Base-by-base conservation (phyloP, 2,113 vertebrate genomes). In the Bufo gargarizans region DNA sequence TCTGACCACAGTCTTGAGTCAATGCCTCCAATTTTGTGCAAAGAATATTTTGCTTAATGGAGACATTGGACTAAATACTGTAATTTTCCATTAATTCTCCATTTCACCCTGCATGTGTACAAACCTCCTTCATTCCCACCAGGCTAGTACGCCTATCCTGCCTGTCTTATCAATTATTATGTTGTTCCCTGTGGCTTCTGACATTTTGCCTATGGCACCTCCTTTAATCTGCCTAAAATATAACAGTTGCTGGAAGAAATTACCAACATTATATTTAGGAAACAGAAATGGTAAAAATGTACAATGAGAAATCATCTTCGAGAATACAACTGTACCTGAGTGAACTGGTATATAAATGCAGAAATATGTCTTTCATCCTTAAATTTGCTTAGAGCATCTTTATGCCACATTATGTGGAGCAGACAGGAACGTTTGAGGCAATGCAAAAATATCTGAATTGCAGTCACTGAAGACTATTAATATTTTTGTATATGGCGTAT, bases 71-170 rank as follows among this genome's bases (percentile, higher is more conserved):
- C 9, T 78, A 78, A 84, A 71, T 71, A 71, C 45, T 53, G 63
- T 84, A 53, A 53, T 71, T 84, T 84, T 84, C 82, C 33, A 84
- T 84, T 69, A 77, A 55, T 19, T 77, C 76, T 78, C 49, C 20
- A 56, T 56, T 22, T 12, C 77, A 22, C 10, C 11, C 50, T 6
- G 50, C 77, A 56, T 78, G 77, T 78, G n/a, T 56, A n/a, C 77
- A 14, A 78, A n/a, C 77, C 77, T 55, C 77, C 50, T 55, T 55
- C 77, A 55, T 55, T 78, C 77, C 77, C 77, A 56, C 49, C 49
- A 55, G 50, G 20, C 49, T 55, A n/a, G 50, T 56, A 22, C 77
- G 33, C 77, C 33, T 45, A 76, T 76, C 47, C 72, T 76, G 72
- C 72, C 45, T 76, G 72, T 50, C 72, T 47, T 50, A 76, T 76